Evolutionary conservation across 2,888 invertebrate genomes (phyloP).

Genomic region (Trachelus iudaicus): DNA sequence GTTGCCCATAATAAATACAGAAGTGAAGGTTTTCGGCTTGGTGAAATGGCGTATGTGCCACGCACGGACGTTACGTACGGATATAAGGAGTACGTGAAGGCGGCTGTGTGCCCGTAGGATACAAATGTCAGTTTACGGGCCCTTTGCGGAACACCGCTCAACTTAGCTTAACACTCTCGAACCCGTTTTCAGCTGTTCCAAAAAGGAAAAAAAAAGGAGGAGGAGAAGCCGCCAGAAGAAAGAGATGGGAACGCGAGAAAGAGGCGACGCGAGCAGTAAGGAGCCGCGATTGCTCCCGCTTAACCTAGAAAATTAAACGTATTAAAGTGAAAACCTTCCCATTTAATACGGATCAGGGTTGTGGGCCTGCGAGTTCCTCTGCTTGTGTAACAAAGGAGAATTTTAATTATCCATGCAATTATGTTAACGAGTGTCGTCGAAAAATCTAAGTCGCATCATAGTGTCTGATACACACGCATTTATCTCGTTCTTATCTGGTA

Average conservation of each 20-base stretch:
- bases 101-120: neutral
- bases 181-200: conserved; percentile 28
- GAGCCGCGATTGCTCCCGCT: neutral
- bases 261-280: neutral
- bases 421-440: conserved; percentile 27
- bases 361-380: no score
- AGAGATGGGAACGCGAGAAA: neutral
- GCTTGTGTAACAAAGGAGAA: conserved; percentile 17
- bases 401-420: conserved; percentile 25
- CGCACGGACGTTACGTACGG: neutral
- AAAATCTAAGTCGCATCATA: no score
- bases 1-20: conserved; percentile 41
- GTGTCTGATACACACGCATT: no score
- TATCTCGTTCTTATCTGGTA: no score
- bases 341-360: neutral
- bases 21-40: conserved; percentile 22
- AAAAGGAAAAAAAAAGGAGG: conserved; percentile 20
- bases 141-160: conserved; percentile 28
- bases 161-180: conserved; percentile 9
- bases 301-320: no score
- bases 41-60: neutral
- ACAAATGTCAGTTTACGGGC: conserved; percentile 8
- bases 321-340: neutral
- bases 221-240: neutral
- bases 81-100: neutral